phyloP scores from a whole-genome alignment of 2,888 invertebrate species.

The Lordiphosa fenestrarum region DNA sequence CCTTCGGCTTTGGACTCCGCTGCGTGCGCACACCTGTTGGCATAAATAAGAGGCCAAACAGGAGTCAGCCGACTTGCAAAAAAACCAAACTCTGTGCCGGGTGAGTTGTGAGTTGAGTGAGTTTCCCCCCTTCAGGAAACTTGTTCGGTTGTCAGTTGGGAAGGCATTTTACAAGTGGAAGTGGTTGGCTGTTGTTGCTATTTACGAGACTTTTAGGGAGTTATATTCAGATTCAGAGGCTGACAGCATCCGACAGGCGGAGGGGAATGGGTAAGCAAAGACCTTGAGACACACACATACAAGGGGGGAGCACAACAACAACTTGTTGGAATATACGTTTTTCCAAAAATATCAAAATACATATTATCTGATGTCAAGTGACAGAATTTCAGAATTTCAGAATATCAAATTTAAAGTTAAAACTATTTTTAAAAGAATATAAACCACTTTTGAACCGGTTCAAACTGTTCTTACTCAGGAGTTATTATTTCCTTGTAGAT shows the following conservation, averaged over 20 bases:
- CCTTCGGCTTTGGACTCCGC: background rate
- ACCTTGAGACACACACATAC: slow-evolving; percentile 7
- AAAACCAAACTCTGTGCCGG: too few species aligned
- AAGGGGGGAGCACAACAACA: background rate
- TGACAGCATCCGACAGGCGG: slow-evolving; percentile 63
- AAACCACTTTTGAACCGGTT: too few species aligned
- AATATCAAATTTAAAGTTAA: too few species aligned
- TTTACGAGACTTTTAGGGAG: slow-evolving; percentile 37
- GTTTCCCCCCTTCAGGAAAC: slow-evolving; percentile 2
- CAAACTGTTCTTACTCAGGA: too few species aligned
- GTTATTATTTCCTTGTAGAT: too few species aligned
- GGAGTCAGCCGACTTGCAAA: too few species aligned
- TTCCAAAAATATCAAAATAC: too few species aligned
- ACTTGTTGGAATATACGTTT: too few species aligned
- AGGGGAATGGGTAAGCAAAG: background rate
- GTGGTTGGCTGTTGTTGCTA: slow-evolving; percentile 7
- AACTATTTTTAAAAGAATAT: too few species aligned
- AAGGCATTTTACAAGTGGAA: slow-evolving; percentile 1
- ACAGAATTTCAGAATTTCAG: too few species aligned
- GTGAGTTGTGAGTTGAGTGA: too few species aligned
- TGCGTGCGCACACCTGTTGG: slow-evolving; percentile 35
- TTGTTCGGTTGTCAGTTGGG: background rate
- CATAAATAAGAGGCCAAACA: slow-evolving; percentile 27
- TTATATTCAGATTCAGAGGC: slow-evolving; percentile 23
- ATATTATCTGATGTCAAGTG: too few species aligned